Base-by-base conservation (phyloP, 2,113 vertebrate species). In the Pollimyrus isidori region DNA sequence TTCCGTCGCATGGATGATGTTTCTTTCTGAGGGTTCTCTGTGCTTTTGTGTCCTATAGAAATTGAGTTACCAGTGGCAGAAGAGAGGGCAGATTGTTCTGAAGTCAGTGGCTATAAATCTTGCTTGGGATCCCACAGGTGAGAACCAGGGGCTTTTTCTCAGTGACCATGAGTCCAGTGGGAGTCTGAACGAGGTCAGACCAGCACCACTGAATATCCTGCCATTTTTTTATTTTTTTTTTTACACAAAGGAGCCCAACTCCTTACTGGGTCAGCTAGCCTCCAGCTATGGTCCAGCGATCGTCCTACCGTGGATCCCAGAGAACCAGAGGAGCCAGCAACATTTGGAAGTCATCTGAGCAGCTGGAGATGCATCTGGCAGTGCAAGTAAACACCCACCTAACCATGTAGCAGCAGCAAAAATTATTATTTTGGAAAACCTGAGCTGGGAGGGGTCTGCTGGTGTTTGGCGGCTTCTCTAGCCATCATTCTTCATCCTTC, bases 101-200 rank as follows among this genome's bases (percentile, higher is more conserved):
- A 95, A 97, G 90, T 95, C 97, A 19, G 91, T 95, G 92, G 97
- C 95, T 87, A 96, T 96, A 90, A 99, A 97, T 94, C 93, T 99
- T 92, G 97, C 97, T 0, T 99, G 98, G 98, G 96, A 98, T 93
- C 98, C 98, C 0, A 94, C 96, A 97, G 98, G 98, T 99, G 96
- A 89, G 76, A 91, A 11, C 23, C 48, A 7, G 4, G 35, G 9
- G 45, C 0, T 45, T 50, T 21, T 39, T 46, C 23, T 53, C 48
- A 26, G 26, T 13, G 30, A 53, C 7, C 17, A 2, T 26, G 46
- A 30, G n/a, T 30, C 9, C n/a, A 30, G 15, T 73, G 39, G 35
- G 39, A 42, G 21, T 80, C 73, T 19, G 15, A 80, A 42, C 35
- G 35, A 80, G 73, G 30, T 15, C 1, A 69, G 30, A 35, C 69